Base-by-base conservation (phyloP, 1,140 invertebrate species). In the Vanessa atalanta region DNA sequence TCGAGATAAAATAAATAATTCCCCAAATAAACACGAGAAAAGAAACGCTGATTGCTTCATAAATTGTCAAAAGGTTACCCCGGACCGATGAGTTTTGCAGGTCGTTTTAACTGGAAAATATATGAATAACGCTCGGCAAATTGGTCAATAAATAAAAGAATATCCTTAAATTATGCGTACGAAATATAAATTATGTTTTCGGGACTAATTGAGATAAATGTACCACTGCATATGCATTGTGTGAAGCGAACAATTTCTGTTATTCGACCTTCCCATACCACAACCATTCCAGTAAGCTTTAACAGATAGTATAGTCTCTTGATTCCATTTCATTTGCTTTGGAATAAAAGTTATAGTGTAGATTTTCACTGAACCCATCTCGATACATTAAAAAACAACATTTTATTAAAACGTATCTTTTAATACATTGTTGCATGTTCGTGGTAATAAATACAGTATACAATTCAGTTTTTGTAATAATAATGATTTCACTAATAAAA, bases 11-110 rank as follows among this genome's bases (percentile, higher is more conserved):
- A 87, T 86, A 89, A 88, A 88, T 83, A 87, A 85, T 85, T 82
- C 61, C 16, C 63, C 79, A 80, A 83, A 83, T 86, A 87, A 85
- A 88, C 81, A 77, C 70, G 60, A 80, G 67, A 80, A 85, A 88
- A 84, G 82, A 83, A 84, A 80, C 81, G 80, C 79, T 87, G 88
- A 89, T 89, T 87, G 88, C 83, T 87, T 88, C 86, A 88, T 88
- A 89, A 89, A 88, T 91, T 88, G 89, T 86, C 84, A 88, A 84
- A 84, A 86, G 69, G 81, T 83, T 79, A 77, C 80, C 78, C 73
- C 79, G 73, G 79, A 79, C 76, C 76, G 79, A 86, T 84, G 79
- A 79, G 80, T 82, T 86, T 84, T 80, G 82, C 77, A 75, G 66
- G 68, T 79, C 77, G 75, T 85, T 84, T 83, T 78, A 77, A 67